These are phyloP conservation scores for Eilema depressum DNA, from an alignment of 2,888 invertebrate species.

Conservation along the genomic window DNA sequence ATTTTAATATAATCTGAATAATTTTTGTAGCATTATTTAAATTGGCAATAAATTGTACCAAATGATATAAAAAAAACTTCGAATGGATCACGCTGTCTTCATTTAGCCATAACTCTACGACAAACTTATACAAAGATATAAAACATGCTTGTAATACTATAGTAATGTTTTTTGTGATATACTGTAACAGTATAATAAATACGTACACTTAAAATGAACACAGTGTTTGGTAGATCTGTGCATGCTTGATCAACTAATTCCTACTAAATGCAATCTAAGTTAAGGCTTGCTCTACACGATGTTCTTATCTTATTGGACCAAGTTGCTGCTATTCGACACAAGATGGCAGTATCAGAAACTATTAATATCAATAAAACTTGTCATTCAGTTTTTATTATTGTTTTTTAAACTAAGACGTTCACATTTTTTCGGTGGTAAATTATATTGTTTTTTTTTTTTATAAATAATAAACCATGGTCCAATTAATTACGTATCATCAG, in stretches of 20 bases:
- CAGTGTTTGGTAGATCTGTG: slow-evolving; percentile 75
- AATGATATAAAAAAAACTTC: slow-evolving; percentile 8
- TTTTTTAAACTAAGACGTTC: slow-evolving; percentile 37
- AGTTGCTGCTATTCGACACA: slow-evolving; percentile 13
- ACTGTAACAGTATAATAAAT: slow-evolving; percentile 45
- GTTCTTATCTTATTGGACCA: slow-evolving; percentile 23
- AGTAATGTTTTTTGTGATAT: slow-evolving; percentile 51
- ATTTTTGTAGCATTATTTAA: not conserved
- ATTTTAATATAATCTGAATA: not conserved
- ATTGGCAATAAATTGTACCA: not conserved
- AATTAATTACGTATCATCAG: slow-evolving; percentile 32
- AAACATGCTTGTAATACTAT: slow-evolving; percentile 39
- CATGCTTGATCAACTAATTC: slow-evolving; percentile 55
- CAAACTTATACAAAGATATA: slow-evolving; percentile 40
- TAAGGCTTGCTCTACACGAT: slow-evolving; percentile 48
- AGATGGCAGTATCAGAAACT: slow-evolving; percentile 24
- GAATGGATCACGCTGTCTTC: slow-evolving; percentile 5
- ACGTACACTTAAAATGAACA: slow-evolving; percentile 68
- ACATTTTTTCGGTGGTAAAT: slow-evolving; percentile 43
- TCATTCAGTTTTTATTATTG: not conserved
- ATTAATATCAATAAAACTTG: not conserved
- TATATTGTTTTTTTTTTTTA: slow-evolving; percentile 6
- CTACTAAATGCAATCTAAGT: slow-evolving; percentile 70
- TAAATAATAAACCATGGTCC: slow-evolving; percentile 20
- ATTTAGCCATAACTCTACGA: not conserved